A percentile compares a stretch with the other conserved stretches of the same genome.
These are phyloP conservation scores for Pelodiscus sinensis DNA, from an alignment of 2,113 vertebrate genomes.

Conservation along the genomic window DNA sequence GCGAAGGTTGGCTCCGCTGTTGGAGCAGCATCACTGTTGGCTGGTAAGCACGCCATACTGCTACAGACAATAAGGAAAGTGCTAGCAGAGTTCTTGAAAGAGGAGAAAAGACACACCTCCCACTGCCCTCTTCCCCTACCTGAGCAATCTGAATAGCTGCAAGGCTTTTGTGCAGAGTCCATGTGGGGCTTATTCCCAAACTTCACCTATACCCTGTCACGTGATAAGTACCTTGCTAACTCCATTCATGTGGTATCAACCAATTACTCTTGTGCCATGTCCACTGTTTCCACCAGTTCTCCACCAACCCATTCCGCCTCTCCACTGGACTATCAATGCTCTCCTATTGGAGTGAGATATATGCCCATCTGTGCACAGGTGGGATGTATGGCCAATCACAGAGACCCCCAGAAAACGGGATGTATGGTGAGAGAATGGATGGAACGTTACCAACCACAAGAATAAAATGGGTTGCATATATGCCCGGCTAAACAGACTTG, in stretches of 20 bases:
- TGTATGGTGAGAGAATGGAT: background rate
- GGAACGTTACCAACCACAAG: background rate
- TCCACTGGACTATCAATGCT: rapidly evolving
- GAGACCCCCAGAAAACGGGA: background rate
- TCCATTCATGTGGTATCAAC: constrained; percentile 54
- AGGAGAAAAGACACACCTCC: background rate
- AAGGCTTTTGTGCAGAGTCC: background rate
- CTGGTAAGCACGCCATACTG: background rate
- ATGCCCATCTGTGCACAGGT: constrained; percentile 24
- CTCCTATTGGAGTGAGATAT: background rate
- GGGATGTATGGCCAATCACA: background rate
- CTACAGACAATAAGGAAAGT: background rate
- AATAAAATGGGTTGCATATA: background rate
- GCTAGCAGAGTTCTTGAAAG: background rate
- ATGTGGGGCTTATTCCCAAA: background rate
- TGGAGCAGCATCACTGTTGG: background rate
- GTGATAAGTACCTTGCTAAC: constrained; percentile 62
- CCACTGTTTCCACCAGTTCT: constrained; percentile 34
- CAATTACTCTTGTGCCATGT: background rate
- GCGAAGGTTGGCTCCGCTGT: background rate
- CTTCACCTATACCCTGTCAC: constrained; percentile 21
- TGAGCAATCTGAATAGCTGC: background rate
- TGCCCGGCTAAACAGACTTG: background rate
- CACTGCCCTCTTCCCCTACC: background rate
- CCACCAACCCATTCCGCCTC: constrained; percentile 26